A percentile compares a stretch with the other conserved stretches of the same genome.
Evolutionary conservation across 2,113 vertebrate genomes (phyloP).

Genomic region (Columba janthina): DNA sequence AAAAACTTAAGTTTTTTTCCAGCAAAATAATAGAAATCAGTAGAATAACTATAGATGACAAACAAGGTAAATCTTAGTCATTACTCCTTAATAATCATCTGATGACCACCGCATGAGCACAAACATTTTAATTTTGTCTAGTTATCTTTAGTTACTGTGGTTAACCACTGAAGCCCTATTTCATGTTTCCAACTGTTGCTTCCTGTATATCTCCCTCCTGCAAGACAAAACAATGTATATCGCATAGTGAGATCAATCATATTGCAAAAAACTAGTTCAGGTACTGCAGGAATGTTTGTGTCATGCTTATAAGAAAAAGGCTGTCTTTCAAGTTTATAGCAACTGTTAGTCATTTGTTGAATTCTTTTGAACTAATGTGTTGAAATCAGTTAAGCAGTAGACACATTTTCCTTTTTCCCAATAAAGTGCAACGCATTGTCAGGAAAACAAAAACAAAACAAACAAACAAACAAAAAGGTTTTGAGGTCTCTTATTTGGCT

Average conservation of each 20-base stretch:
- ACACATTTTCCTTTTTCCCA: not conserved
- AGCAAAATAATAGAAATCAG: not conserved
- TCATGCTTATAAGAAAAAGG: not conserved
- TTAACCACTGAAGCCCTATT: not conserved
- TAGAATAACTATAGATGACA: not conserved
- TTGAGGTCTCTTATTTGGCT: not conserved
- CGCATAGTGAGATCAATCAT: not conserved
- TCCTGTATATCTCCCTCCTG: not conserved
- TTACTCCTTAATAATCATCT: not conserved
- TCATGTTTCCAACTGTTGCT: not conserved
- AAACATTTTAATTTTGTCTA: not conserved
- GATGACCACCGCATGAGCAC: rapidly evolving
- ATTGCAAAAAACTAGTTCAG: not conserved
- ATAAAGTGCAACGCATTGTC: not conserved
- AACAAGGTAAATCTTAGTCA: not conserved
- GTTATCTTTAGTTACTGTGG: not conserved
- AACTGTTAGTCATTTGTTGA: not conserved
- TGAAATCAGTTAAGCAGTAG: not conserved
- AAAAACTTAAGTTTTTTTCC: not conserved
- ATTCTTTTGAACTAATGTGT: not conserved
- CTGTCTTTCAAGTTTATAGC: not conserved
- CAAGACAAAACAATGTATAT: not conserved
- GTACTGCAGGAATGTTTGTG: not conserved
- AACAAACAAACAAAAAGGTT: not conserved
- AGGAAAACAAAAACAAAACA: not conserved